Base-by-base conservation (phyloP, 92 coral and sea anemone genomes). In the Pocillopora meandrina region DNA sequence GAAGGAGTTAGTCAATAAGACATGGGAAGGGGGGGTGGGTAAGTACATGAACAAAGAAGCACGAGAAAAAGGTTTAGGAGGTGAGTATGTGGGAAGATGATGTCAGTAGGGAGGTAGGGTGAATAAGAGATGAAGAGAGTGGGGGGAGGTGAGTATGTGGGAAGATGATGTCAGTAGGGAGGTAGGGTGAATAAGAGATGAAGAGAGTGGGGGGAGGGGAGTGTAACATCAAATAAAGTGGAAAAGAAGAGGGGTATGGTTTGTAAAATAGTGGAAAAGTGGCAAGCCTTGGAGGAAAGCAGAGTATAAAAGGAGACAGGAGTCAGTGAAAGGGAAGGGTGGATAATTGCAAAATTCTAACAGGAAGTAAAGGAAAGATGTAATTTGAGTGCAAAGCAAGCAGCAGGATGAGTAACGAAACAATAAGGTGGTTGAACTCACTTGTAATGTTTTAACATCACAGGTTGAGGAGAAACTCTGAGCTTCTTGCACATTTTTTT, bases 401-500 rank as follows among this genome's bases (percentile, higher is more conserved):
- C 60, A 52, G 56, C 18, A 66, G 10, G 11, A 49, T 56, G 1
- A 71, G 18, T 15, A 52, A 16, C 20, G 5, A 31, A 65, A 20
- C 21, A 26, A 19, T 0, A 20, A 19, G 11, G 10, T 14, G 11
- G 31, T 76, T 10, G 36, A 4, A 85, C 98, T 90, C 91, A 97
- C 99, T 95, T 97, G 89, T 92, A 97, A 80, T 97, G 99, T 80
- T 95, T 94, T 72, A 95, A 72, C 33, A 91, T 31, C 18, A 82
- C 80, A 15, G 95, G 93, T 74, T 94, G 90, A 17, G 99, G 92
- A 60, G 95, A 85, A 67, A 79, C 92, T 90, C 95, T 97, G 16
- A 97, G 89, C 77, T 97, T 97, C 90, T 97, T 97, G 75, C 99
- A 97, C 74, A 97, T 74, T 73, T 97, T 97, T 81, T 95, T 91